A percentile compares a stretch with the other conserved stretches of the same genome.
phyloP scores from a whole-genome alignment of 2,888 invertebrate species.

The Aplocera efformata region DNA sequence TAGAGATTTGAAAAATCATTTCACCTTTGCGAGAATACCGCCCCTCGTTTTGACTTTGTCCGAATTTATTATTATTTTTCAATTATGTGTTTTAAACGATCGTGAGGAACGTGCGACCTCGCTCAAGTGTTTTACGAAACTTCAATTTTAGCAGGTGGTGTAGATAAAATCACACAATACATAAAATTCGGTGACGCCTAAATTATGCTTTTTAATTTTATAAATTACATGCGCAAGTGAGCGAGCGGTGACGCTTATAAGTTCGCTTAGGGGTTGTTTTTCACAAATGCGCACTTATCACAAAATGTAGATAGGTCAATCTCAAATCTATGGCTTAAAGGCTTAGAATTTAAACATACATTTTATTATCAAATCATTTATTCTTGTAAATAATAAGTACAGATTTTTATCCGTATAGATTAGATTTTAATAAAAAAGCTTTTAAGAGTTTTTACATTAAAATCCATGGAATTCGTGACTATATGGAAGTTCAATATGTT shows the following conservation, averaged over 20 bases:
- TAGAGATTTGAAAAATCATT: no score
- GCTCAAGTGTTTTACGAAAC: no score
- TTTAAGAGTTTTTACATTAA: slow-evolving; percentile 52
- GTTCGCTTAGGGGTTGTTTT: background rate
- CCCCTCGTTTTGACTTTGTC: no score
- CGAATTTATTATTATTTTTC: no score
- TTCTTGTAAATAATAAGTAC: slow-evolving; percentile 55
- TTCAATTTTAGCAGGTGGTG: no score
- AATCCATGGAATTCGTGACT: slow-evolving; percentile 53
- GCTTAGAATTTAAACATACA: slow-evolving; percentile 9
- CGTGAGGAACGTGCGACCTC: no score
- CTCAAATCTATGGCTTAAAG: slow-evolving; percentile 6
- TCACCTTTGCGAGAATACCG: no score
- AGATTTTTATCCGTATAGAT: slow-evolving; percentile 51
- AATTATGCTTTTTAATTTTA: no score
- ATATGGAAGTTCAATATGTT: slow-evolving; percentile 30
- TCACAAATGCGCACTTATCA: slow-evolving; percentile 18
- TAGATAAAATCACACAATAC: no score
- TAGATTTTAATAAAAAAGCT: slow-evolving; percentile 50
- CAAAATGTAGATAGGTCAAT: slow-evolving; percentile 21
- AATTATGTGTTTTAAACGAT: no score
- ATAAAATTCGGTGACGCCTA: no score
- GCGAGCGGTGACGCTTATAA: slow-evolving; percentile 3
- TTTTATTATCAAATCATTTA: slow-evolving; percentile 21
- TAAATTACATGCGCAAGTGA: no score